A percentile compares a stretch with the other conserved stretches of the same genome.
Evolutionary conservation across 2,113 vertebrate genomes (phyloP).

Genomic region (Hemibagrus wyckioides): DNA sequence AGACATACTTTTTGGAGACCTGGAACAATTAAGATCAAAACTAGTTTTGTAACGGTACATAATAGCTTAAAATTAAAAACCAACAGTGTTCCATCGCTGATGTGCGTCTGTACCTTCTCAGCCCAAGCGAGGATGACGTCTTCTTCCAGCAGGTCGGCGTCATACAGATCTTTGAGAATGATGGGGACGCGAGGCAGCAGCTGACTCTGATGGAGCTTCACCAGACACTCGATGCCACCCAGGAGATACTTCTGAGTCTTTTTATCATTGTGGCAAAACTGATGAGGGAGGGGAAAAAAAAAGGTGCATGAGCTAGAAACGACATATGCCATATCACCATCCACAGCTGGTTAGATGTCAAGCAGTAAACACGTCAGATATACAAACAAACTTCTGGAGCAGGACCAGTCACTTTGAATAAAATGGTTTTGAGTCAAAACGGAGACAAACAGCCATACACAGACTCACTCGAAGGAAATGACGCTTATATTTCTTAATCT

Average conservation of each 20-base stretch:
- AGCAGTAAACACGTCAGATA: background rate
- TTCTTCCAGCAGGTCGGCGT: constrained; percentile 94
- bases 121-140: constrained; percentile 96
- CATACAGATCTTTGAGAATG: constrained; percentile 95
- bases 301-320: background rate
- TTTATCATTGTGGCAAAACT: constrained; percentile 99
- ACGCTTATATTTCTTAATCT: constrained; percentile 95
- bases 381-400: background rate
- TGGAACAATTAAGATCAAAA: constrained; percentile 54
- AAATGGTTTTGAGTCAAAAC: background rate
- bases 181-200: constrained; percentile 89
- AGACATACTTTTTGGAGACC: constrained; percentile 97
- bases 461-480: constrained; percentile 91
- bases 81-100: background rate
- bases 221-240: constrained; percentile 94
- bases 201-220: constrained; percentile 91
- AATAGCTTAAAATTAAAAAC: background rate
- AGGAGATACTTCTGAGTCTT: constrained; percentile 95
- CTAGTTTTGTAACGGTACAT: background rate
- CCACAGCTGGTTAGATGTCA: background rate
- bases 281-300: background rate
- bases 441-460: background rate
- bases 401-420: background rate
- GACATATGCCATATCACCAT: background rate
- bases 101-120: constrained; percentile 81